Percentiles rank a stretch among this genome's conserved stretches.
These are phyloP conservation scores for Scomber japonicus DNA, from an alignment of 2,113 vertebrate genomes.

Conservation along the genomic window DNA sequence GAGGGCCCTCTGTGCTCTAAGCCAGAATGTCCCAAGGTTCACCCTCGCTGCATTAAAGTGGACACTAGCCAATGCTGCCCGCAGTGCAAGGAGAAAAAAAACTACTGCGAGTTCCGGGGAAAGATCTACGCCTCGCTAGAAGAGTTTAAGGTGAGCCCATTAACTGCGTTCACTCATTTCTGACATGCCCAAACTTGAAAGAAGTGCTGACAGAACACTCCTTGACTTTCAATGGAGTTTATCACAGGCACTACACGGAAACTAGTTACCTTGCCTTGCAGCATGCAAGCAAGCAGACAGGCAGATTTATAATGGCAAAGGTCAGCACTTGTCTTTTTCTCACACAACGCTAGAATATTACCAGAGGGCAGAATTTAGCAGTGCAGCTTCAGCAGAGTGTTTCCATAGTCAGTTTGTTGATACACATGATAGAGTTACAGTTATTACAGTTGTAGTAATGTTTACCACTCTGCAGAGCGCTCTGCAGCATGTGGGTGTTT, in stretches of 20 bases:
- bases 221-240: constrained; percentile 51
- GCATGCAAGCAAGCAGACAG: constrained; percentile 57
- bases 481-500: constrained; percentile 46
- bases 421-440: constrained; percentile 33
- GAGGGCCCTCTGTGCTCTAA: constrained; percentile 95
- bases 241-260: constrained; percentile 58
- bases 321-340: constrained; percentile 76
- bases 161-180: constrained; percentile 56
- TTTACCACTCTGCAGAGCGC: constrained; percentile 41
- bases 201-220: constrained; percentile 70
- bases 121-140: constrained; percentile 93
- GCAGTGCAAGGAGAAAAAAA: constrained; percentile 95
- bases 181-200: constrained; percentile 58
- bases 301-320: constrained; percentile 81
- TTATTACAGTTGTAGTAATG: constrained; percentile 31
- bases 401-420: constrained; percentile 55
- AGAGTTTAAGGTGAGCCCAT: constrained; percentile 95
- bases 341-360: constrained; percentile 64
- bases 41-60: constrained; percentile 95
- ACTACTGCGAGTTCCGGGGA: constrained; percentile 96
- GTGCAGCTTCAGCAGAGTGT: constrained; percentile 58
- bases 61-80: constrained; percentile 98
- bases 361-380: constrained; percentile 55
- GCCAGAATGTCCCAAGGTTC: constrained; percentile 95
- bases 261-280: constrained; percentile 54